A percentile compares a stretch with the other conserved stretches of the same genome.
Conservation (phyloP, 2,113 vertebrate species). For the Cairina moschata region DNA sequence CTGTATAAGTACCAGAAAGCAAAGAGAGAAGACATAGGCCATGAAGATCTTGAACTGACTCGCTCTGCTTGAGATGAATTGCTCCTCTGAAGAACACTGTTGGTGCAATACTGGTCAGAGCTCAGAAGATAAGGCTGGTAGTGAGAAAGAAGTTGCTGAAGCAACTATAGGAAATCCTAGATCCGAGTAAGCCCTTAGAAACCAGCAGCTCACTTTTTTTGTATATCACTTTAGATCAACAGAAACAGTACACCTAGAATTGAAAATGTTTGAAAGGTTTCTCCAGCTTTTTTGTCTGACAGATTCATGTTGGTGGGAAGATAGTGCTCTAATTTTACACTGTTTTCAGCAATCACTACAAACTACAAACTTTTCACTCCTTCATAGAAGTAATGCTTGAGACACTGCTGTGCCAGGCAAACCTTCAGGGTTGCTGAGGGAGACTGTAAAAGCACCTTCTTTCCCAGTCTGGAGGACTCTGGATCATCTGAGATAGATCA, state of each 20-base stretch:
- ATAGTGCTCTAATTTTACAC: background rate
- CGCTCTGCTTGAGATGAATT: background rate
- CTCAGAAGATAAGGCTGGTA: background rate
- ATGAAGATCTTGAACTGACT: background rate
- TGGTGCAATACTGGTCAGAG: background rate
- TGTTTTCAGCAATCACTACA: background rate
- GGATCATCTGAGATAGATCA: background rate
- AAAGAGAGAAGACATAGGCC: background rate
- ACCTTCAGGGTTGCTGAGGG: background rate
- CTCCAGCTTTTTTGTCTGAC: background rate
- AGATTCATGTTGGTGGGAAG: background rate
- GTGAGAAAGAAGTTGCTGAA: background rate
- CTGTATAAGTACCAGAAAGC: background rate
- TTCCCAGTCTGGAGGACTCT: background rate
- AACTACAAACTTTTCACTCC: background rate
- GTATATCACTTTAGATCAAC: background rate
- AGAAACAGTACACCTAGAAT: background rate
- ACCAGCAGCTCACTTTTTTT: background rate
- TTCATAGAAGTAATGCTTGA: background rate
- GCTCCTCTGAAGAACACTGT: background rate
- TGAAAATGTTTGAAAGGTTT: background rate
- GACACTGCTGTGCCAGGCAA: background rate
- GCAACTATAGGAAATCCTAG: background rate
- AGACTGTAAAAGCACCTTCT: background rate
- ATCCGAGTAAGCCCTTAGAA: background rate